Evolutionary conservation across 2,113 vertebrate species (phyloP).

Genomic region (Suncus etruscus): DNA sequence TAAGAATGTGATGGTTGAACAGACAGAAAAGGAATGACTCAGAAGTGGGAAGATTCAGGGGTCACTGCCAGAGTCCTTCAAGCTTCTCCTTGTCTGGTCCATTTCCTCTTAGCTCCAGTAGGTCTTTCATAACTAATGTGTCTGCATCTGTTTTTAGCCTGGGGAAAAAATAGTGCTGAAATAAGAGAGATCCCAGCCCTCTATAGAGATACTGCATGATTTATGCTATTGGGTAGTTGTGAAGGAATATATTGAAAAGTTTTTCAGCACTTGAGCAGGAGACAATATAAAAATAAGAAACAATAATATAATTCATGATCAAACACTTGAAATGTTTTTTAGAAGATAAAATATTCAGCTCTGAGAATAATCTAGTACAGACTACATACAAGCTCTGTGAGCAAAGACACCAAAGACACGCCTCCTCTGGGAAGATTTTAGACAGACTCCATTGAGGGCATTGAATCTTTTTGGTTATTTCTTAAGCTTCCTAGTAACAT

Average conservation of each 20-base stretch:
- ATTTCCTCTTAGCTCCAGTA: not conserved
- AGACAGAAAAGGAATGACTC: not conserved
- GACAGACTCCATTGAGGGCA: not conserved
- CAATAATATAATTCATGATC: not conserved
- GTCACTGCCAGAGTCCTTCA: not conserved
- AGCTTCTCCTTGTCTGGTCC: not conserved
- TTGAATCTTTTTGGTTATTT: not conserved
- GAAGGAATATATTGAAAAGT: not conserved
- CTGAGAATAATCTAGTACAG: not conserved
- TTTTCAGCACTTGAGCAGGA: constrained; percentile 22
- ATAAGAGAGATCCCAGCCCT: not conserved
- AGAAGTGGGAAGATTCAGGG: not conserved
- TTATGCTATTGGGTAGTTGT: not conserved
- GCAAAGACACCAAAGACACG: not conserved
- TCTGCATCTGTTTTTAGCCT: not conserved
- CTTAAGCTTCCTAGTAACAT: not conserved
- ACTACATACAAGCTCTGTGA: not conserved
- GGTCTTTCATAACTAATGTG: not conserved
- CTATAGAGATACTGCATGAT: constrained; percentile 16
- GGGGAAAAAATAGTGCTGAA: not conserved
- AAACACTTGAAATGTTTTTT: not conserved
- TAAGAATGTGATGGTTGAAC: not conserved
- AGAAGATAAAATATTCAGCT: constrained; percentile 24
- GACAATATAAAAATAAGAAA: not conserved
- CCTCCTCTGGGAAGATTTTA: not conserved